Evolutionary conservation across 2,888 invertebrate genomes (phyloP).

Genomic region (Ashinkailepas kermadecensis): DNA sequence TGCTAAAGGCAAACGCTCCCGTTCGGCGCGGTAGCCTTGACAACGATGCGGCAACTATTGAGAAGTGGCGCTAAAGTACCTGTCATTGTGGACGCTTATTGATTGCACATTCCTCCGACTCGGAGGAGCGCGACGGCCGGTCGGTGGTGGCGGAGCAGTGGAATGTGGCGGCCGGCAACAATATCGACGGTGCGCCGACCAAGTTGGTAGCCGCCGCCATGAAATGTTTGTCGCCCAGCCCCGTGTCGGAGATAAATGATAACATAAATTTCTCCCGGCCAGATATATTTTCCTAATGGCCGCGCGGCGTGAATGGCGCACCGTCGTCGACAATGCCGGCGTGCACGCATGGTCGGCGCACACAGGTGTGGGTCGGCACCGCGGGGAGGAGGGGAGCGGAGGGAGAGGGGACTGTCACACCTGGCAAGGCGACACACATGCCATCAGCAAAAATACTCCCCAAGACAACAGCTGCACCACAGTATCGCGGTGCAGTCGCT

Average conservation of each 20-base stretch:
- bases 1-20: neutral
- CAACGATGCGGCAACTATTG: neutral
- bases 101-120: slow-evolving; percentile 17
- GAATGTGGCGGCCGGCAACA: neutral
- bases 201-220: neutral
- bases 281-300: slow-evolving; percentile 17
- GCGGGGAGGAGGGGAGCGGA: neutral
- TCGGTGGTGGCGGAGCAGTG: neutral
- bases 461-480: too few relatives aligned
- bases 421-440: too few relatives aligned
- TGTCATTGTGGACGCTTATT: neutral
- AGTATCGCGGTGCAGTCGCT: too few relatives aligned
- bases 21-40: neutral
- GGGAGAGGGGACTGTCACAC: too few relatives aligned
- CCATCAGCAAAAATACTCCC: too few relatives aligned
- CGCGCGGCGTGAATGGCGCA: slow-evolving; percentile 1
- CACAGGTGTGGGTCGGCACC: slow-evolving; percentile 11
- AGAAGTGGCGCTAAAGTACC: neutral
- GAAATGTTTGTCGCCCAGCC: neutral
- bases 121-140: neutral
- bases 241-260: slow-evolving; percentile 4
- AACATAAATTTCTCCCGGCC: slow-evolving; percentile 2
- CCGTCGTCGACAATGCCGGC: neutral
- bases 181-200: neutral
- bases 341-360: neutral